phyloP scores from a whole-genome alignment of 1,140 invertebrate genomes.

The Papilio polytes region DNA sequence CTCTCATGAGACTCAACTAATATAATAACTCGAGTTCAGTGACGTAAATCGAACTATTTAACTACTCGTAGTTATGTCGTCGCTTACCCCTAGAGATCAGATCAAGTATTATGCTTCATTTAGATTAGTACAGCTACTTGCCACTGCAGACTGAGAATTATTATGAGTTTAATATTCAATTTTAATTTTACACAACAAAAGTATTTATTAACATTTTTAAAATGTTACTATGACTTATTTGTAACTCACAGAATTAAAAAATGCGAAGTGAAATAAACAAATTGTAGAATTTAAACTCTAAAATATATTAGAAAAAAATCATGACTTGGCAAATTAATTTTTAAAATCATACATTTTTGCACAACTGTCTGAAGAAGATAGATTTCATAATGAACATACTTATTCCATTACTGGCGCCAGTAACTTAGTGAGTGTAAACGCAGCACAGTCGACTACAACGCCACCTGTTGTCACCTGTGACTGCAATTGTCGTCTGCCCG shows the following conservation, averaged over 20 bases:
- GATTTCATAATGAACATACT: too few relatives aligned
- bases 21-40: background rate
- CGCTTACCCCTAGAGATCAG: background rate
- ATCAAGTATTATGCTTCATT: background rate
- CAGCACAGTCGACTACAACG: conserved; percentile 12
- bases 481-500: conserved; percentile 45
- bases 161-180: background rate
- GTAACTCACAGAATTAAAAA: too few relatives aligned
- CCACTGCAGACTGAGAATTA: background rate
- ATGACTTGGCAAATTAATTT: too few relatives aligned
- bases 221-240: too few relatives aligned
- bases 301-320: too few relatives aligned
- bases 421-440: background rate
- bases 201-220: too few relatives aligned
- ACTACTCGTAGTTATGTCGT: background rate
- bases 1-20: background rate
- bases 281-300: too few relatives aligned
- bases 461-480: conserved; percentile 50
- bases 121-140: background rate
- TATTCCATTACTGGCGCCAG: conserved; percentile 6
- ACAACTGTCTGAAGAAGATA: too few relatives aligned
- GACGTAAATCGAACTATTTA: conserved; percentile 29
- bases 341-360: too few relatives aligned
- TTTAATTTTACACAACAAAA: background rate
- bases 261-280: too few relatives aligned